Conservation (phyloP, 1,140 invertebrate genomes). For the Drosophila tristis region DNA sequence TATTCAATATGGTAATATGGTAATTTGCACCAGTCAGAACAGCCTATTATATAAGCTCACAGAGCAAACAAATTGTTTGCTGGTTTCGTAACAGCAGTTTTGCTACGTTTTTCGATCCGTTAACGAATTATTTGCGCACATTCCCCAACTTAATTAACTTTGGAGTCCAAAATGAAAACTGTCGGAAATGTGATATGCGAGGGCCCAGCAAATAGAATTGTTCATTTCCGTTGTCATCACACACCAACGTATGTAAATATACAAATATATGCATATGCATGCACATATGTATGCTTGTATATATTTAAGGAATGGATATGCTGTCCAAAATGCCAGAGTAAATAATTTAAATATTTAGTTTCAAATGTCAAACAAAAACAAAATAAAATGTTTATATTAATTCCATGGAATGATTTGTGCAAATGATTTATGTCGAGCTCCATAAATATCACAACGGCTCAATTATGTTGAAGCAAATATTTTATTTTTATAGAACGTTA, state of each 20-base stretch:
- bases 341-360: too few species aligned
- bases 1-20: too few species aligned
- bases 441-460: too few species aligned
- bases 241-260: slow-evolving; percentile 9
- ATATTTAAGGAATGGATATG: background rate
- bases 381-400: too few species aligned
- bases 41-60: too few species aligned
- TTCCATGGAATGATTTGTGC: too few species aligned
- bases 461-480: too few species aligned
- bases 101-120: background rate
- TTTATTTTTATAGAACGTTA: too few species aligned
- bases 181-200: slow-evolving; percentile 14
- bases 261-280: background rate
- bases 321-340: background rate
- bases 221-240: slow-evolving; percentile 46
- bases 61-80: background rate
- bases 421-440: too few species aligned
- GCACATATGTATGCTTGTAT: background rate
- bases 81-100: too few species aligned
- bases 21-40: too few species aligned
- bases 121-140: background rate
- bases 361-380: too few species aligned
- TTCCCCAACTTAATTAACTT: slow-evolving; percentile 4
- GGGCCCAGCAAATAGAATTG: slow-evolving; percentile 27
- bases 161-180: slow-evolving; percentile 3